These are phyloP conservation scores for Thamnophis sirtalis DNA, from an alignment of 2,113 vertebrate genomes.

Conservation along the genomic window DNA sequence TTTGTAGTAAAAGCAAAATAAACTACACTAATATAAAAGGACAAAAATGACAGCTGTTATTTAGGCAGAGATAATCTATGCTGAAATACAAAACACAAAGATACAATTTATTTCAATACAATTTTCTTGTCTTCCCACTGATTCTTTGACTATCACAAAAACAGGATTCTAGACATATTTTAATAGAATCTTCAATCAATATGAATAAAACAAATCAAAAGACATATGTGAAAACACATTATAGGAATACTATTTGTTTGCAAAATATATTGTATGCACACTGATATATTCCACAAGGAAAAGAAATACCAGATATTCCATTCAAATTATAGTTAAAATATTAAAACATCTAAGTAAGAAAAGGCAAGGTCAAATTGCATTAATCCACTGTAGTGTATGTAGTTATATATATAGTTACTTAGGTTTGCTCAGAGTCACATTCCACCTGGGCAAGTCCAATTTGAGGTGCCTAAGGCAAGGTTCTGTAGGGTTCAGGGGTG, in stretches of 20 bases:
- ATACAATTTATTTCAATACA: slow-evolving; percentile 79
- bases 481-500: background rate
- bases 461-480: background rate
- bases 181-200: slow-evolving; percentile 81
- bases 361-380: background rate
- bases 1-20: slow-evolving; percentile 25
- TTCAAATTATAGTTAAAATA: background rate
- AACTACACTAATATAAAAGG: slow-evolving; percentile 74
- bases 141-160: slow-evolving; percentile 78
- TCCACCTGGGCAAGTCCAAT: background rate
- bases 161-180: slow-evolving; percentile 79
- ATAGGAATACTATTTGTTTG: slow-evolving; percentile 69
- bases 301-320: slow-evolving; percentile 9
- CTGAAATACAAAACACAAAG: slow-evolving; percentile 76
- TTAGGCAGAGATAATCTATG: slow-evolving; percentile 83
- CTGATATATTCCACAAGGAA: slow-evolving; percentile 23
- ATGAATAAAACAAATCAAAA: slow-evolving; percentile 69
- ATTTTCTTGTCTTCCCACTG: slow-evolving; percentile 86
- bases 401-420: background rate
- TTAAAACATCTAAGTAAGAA: slow-evolving; percentile 13
- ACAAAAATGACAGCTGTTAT: slow-evolving; percentile 80
- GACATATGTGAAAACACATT: slow-evolving; percentile 68
- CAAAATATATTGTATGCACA: slow-evolving; percentile 66
- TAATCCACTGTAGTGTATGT: background rate
- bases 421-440: background rate